These are phyloP conservation scores for Taenaris catops DNA, from an alignment of 2,888 invertebrate genomes.

Conservation along the genomic window DNA sequence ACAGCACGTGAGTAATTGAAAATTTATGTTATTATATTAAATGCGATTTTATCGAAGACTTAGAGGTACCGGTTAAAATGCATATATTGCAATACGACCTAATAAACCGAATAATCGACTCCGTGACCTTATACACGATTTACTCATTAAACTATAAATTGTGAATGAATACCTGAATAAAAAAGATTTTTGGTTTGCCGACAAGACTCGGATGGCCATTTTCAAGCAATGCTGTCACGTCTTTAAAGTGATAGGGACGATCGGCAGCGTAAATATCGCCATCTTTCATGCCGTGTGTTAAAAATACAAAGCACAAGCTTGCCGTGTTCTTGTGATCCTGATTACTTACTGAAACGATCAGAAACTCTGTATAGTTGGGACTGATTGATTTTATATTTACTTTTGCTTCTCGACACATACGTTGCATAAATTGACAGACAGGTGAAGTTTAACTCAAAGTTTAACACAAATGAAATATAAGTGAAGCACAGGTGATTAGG, in stretches of 20 bases:
- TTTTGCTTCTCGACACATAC: not conserved
- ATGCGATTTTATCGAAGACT: no score
- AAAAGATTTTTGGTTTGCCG: constrained; percentile 50
- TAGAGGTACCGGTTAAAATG: no score
- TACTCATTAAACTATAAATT: no score
- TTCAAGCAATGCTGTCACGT: constrained; percentile 38
- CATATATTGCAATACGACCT: no score
- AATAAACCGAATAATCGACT: no score
- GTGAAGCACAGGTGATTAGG: not conserved
- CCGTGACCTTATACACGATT: no score
- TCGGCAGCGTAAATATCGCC: constrained; percentile 44
- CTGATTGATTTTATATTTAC: not conserved
- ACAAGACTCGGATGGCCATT: constrained; percentile 33
- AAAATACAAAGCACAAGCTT: constrained; percentile 46
- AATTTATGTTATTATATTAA: no score
- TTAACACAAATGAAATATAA: not conserved
- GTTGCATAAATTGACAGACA: no score
- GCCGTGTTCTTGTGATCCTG: constrained; percentile 45
- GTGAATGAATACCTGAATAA: constrained; percentile 57
- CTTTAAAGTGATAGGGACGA: constrained; percentile 39
- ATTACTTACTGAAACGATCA: constrained; percentile 36
- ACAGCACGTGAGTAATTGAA: no score
- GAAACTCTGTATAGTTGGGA: not conserved
- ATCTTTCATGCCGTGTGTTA: constrained; percentile 47
- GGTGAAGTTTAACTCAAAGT: no score